Conservation (phyloP, 35 echinoderm and acorn worm species). For the Lytechinus pictus region DNA sequence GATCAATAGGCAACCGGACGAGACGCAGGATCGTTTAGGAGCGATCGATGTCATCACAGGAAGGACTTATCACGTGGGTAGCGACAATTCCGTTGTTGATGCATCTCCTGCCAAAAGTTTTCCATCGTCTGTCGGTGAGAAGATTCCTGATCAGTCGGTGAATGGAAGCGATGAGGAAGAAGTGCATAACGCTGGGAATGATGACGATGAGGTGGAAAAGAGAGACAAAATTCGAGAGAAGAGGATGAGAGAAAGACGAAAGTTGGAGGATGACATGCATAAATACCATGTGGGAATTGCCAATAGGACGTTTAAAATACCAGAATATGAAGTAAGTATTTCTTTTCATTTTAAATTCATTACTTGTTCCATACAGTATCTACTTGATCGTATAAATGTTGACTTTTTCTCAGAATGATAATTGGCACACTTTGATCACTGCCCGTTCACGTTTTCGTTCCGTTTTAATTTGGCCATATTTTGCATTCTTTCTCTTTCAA, state of each 20-base stretch:
- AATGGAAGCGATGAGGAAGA: background rate
- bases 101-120: background rate
- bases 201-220: background rate
- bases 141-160: background rate
- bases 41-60: background rate
- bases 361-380: too few species aligned
- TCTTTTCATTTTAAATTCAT: background rate
- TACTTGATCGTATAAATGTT: too few species aligned
- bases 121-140: background rate
- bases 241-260: conserved; percentile 42
- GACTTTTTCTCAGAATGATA: too few species aligned
- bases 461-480: too few species aligned
- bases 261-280: conserved; percentile 55
- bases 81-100: background rate
- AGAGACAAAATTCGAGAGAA: conserved; percentile 38
- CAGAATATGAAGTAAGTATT: conserved; percentile 39
- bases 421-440: too few species aligned
- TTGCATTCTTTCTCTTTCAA: too few species aligned
- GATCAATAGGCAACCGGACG: background rate
- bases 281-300: conserved; percentile 73
- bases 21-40: background rate
- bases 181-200: background rate
- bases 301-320: conserved; percentile 54
- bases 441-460: too few species aligned
- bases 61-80: conserved; percentile 20